These are phyloP conservation scores for Scaptomyza reducta DNA, from an alignment of 2,888 invertebrate genomes.

Conservation along the genomic window DNA sequence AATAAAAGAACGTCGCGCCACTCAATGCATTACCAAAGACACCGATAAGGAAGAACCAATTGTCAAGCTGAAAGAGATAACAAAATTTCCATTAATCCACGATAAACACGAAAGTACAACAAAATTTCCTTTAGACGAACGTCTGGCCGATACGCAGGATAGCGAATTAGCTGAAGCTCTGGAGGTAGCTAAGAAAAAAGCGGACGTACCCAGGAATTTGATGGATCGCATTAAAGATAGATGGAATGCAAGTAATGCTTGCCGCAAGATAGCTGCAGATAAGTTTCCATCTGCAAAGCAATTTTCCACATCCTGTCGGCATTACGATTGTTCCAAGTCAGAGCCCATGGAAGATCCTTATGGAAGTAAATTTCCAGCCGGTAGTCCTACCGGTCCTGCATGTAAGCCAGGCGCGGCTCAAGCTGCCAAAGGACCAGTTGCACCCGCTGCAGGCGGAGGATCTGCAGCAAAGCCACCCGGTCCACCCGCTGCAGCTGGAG, in stretches of 20 bases:
- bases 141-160: slow-evolving; percentile 40
- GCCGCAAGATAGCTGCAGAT: neutral
- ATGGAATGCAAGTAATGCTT: neutral
- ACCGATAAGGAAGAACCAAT: neutral
- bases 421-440: neutral
- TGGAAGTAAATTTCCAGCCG: neutral
- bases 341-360: neutral
- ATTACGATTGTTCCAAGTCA: neutral
- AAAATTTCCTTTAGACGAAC: slow-evolving; percentile 35
- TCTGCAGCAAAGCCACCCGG: neutral
- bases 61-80: neutral
- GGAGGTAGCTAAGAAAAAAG: slow-evolving; percentile 4
- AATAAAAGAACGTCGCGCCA: neutral
- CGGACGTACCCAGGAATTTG: neutral
- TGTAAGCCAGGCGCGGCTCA: neutral
- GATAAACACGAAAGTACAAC: neutral
- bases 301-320: slow-evolving; percentile 12
- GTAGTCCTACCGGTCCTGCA: too few relatives aligned
- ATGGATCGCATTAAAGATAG: neutral
- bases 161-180: slow-evolving; percentile 20
- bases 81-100: slow-evolving; percentile 19
- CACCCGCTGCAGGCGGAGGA: neutral
- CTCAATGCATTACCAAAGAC: neutral
- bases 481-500: slow-evolving; percentile 70
- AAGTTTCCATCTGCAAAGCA: neutral